Evolutionary conservation across 2,888 invertebrate species (phyloP).

Genomic region (Drosophila leonis): DNA sequence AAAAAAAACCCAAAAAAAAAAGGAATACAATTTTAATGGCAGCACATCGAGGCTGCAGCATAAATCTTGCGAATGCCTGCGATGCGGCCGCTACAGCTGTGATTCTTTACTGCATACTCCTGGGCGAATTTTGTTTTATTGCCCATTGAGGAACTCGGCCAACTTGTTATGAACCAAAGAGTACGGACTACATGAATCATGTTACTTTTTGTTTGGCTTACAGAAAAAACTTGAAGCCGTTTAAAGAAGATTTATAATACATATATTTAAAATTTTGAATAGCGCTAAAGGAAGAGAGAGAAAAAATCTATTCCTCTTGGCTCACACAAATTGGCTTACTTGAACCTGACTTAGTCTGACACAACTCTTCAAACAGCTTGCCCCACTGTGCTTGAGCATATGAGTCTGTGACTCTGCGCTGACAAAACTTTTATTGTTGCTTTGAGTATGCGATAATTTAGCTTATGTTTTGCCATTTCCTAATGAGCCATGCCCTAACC

Average conservation of each 20-base stretch:
- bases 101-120: slow-evolving; percentile 48
- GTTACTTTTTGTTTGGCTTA: neutral
- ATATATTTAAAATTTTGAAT: too few relatives aligned
- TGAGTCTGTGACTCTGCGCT: neutral
- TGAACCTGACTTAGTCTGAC: neutral
- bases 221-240: neutral
- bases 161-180: slow-evolving; percentile 25
- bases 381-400: slow-evolving; percentile 32
- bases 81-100: slow-evolving; percentile 27
- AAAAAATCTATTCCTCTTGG: neutral
- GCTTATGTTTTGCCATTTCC: slow-evolving; percentile 43
- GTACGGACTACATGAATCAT: slow-evolving; percentile 17
- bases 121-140: slow-evolving; percentile 50
- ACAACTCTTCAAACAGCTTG: neutral
- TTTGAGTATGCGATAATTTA: slow-evolving; percentile 37
- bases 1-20: slow-evolving; percentile 5
- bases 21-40: slow-evolving; percentile 62
- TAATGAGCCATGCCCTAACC: slow-evolving; percentile 43
- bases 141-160: slow-evolving; percentile 25
- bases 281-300: too few relatives aligned
- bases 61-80: slow-evolving; percentile 58
- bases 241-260: slow-evolving; percentile 12
- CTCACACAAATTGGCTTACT: neutral
- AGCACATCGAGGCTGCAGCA: slow-evolving; percentile 26
- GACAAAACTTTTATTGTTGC: slow-evolving; percentile 39